phyloP scores from a whole-genome alignment of 2,797 vertebrate genomes.

The Microctenopoma steveboyesi region DNA sequence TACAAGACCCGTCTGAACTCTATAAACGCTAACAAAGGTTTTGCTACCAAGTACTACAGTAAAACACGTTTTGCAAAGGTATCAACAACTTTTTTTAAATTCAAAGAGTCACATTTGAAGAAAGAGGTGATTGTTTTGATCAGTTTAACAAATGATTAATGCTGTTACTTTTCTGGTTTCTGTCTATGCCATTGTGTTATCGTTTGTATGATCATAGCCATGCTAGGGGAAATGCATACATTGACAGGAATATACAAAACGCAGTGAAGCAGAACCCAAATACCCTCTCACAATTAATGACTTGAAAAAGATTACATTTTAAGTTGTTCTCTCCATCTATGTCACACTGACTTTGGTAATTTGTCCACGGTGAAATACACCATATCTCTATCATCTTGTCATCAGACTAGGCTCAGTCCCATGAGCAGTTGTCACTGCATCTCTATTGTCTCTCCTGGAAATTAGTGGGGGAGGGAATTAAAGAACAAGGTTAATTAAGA shows the following conservation, averaged over 20 bases:
- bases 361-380: constrained; percentile 35
- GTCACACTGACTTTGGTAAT: constrained; percentile 53
- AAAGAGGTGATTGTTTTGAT: neutral
- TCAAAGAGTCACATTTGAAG: neutral
- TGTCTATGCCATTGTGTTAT: neutral
- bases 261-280: constrained; percentile 12
- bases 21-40: too few species aligned
- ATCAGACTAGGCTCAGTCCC: constrained; percentile 52
- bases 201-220: too few species aligned
- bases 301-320: constrained; percentile 27
- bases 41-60: too few species aligned
- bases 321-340: constrained; percentile 37
- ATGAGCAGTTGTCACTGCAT: constrained; percentile 45
- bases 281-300: neutral
- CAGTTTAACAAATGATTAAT: neutral
- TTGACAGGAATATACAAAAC: neutral
- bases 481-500: constrained; percentile 84
- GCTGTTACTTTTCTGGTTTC: neutral
- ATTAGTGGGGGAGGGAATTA: constrained; percentile 71
- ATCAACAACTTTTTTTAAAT: too few species aligned
- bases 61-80: too few species aligned
- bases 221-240: neutral
- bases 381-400: constrained; percentile 53
- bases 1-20: too few species aligned
- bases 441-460: constrained; percentile 74